phyloP scores from a whole-genome alignment of 2,797 vertebrate species.

The Hemitrygon akajei region DNA sequence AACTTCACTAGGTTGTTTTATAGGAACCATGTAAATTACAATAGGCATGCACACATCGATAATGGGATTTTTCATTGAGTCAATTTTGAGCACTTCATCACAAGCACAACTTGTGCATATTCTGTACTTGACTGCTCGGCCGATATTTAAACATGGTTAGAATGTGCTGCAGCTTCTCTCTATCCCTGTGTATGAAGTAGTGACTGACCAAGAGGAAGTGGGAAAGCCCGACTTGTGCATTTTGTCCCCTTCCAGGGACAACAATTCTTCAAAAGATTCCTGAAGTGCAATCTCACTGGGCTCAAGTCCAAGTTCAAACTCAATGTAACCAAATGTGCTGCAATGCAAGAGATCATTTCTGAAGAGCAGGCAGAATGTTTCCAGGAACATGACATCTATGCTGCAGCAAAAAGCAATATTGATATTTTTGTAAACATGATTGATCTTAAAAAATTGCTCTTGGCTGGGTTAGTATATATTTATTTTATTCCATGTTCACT shows the following conservation, averaged over 20 bases:
- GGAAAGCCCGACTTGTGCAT: too few species aligned
- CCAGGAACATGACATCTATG: conserved; percentile 4
- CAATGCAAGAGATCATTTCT: conserved; percentile 5
- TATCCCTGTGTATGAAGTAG: too few species aligned
- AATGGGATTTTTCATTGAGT: too few species aligned
- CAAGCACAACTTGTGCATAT: too few species aligned
- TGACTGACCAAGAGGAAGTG: too few species aligned
- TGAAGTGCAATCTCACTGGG: conserved; percentile 18
- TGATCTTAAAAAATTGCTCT: background rate
- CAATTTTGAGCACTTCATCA: too few species aligned
- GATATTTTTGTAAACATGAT: conserved; percentile 8
- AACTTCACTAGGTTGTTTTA: too few species aligned
- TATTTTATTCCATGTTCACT: background rate
- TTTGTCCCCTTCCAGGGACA: background rate
- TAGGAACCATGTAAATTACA: too few species aligned
- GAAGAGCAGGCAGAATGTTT: background rate
- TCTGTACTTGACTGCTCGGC: too few species aligned
- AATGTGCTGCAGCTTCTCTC: too few species aligned
- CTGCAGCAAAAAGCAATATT: background rate
- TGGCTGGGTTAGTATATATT: background rate
- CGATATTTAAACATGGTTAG: too few species aligned
- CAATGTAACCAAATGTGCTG: background rate
- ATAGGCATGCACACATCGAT: too few species aligned
- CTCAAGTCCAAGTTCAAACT: conserved; percentile 6
- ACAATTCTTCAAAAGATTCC: conserved; percentile 20